Base-by-base conservation (phyloP, 2,113 vertebrate species). In the Pardalotus punctatus region DNA sequence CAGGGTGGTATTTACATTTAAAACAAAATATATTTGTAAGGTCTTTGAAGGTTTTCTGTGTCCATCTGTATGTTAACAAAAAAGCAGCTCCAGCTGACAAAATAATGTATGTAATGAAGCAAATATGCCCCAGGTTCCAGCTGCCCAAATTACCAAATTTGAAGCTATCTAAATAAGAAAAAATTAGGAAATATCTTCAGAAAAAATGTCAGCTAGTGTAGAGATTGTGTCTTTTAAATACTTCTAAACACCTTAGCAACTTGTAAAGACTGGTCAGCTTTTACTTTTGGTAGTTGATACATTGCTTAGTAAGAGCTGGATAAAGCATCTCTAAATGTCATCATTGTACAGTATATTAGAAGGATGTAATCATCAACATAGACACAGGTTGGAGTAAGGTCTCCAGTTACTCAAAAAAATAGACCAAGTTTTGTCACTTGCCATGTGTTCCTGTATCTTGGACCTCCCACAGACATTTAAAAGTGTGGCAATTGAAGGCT, bases 41-140 rank as follows among this genome's bases (percentile, higher is more conserved):
- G 56, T 78, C 90, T 96, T 96, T 96, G 92, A 96, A 94, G 92
- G 69, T 80, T 94, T 90, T 95, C 64, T 88, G 28, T 88, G 76
- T 95, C 85, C 80, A 88, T 96, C 93, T 97, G 72, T 92, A 86
- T 57, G 67, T 90, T 94, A 90, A 88, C 29, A 93, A 85, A 95
- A 92, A 94, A 94, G 80, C 71, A 56, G 42, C 79, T 94, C 88
- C 93, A 96, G 90, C 94, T 96, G 96, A 95, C 95, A 93, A 93
- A 96, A 96, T 95, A 95, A 67, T 66, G 15, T 90, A 93, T 92
- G 81, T 88, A 94, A 97, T 56, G 88, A 95, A 96, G 88, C 79
- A 93, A 95, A 94, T 92, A 94, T 92, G 81, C 71, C 85, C 56
- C 43, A 81, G 85, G 62, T 94, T 94, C 81, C 93, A 95, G 93